phyloP scores from a whole-genome alignment of 2,797 vertebrate species.

The Gila robusta region DNA sequence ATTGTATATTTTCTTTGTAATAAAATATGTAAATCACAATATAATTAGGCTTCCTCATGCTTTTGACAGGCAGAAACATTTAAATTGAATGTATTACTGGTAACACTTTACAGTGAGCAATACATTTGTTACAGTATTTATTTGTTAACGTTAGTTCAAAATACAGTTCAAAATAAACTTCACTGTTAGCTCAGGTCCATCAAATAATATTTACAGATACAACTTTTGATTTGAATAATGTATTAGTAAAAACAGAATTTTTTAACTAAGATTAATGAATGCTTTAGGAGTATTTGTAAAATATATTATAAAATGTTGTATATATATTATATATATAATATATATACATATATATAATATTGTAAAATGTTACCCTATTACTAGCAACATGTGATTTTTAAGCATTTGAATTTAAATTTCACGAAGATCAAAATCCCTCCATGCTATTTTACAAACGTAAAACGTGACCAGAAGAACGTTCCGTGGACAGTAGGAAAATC shows the following conservation, averaged over 20 bases:
- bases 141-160: neutral
- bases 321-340: too few relatives aligned
- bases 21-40: slow-evolving; percentile 49
- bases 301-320: neutral
- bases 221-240: neutral
- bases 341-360: too few relatives aligned
- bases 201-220: neutral
- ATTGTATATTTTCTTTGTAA: slow-evolving; percentile 47
- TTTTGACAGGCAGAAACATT: neutral
- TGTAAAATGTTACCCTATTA: neutral
- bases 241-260: neutral
- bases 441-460: neutral
- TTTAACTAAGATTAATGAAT: neutral
- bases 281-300: neutral
- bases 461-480: slow-evolving; percentile 18
- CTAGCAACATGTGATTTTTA: too few relatives aligned
- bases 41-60: slow-evolving; percentile 24
- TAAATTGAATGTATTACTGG: neutral
- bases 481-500: slow-evolving; percentile 48
- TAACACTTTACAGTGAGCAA: neutral
- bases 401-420: neutral
- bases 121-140: neutral
- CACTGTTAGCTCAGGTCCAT: neutral
- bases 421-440: neutral
- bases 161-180: neutral